Evolutionary conservation across 2,888 invertebrate genomes (phyloP).

Genomic region (Cylindroiulus punctatus): DNA sequence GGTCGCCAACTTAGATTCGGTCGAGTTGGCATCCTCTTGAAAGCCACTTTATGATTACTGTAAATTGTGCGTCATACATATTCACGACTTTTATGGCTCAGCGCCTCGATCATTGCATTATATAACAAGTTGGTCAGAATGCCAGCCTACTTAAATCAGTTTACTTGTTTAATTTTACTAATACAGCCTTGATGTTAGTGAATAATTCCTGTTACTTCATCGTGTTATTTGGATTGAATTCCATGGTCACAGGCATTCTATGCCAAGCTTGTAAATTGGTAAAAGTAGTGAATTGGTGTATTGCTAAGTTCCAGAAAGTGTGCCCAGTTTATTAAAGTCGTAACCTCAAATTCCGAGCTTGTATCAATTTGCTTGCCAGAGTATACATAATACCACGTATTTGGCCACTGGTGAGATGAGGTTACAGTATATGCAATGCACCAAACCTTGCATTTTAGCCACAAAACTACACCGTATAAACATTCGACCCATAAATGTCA

Average conservation of each 20-base stretch:
- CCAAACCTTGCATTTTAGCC: background rate
- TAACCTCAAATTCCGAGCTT: constrained; percentile 5
- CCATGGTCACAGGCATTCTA: background rate
- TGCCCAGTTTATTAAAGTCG: background rate
- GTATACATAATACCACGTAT: background rate
- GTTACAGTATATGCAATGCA: background rate
- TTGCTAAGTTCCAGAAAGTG: background rate
- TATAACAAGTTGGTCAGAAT: background rate
- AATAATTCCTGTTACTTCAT: background rate
- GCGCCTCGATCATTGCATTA: background rate
- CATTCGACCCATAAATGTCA: background rate
- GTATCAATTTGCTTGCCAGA: constrained; percentile 13
- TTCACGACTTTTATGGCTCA: background rate
- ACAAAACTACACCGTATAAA: background rate
- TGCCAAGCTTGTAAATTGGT: background rate
- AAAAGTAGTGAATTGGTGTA: background rate
- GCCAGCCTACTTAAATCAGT: background rate
- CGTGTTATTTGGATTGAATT: background rate
- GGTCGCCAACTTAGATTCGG: background rate
- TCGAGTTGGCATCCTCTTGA: background rate
- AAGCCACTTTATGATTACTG: background rate
- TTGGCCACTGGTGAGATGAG: background rate
- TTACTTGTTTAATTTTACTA: background rate
- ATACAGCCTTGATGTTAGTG: too few species aligned
- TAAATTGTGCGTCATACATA: background rate